Conservation (phyloP, 2,888 invertebrate genomes). For the Zele albiditarsus region DNA sequence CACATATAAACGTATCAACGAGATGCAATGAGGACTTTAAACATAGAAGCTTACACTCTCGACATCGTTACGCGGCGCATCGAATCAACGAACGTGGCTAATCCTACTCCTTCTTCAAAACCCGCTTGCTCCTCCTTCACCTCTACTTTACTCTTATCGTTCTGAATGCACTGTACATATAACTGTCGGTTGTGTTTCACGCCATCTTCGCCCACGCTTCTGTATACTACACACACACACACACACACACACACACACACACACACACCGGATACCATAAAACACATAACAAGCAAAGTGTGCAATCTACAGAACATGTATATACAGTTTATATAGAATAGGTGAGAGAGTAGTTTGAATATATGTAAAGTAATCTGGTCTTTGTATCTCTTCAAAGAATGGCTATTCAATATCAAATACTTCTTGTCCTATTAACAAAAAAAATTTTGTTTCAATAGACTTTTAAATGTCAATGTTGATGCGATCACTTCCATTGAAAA, state of each 20-base stretch:
- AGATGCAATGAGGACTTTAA: conserved; percentile 39
- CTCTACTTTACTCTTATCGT: conserved; percentile 3
- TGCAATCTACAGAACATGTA: neutral
- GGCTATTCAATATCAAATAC: neutral
- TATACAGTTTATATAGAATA: conserved; percentile 37
- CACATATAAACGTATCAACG: conserved; percentile 60
- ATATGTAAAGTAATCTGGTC: conserved; percentile 55
- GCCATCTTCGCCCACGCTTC: conserved; percentile 43
- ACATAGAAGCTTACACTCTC: conserved; percentile 52
- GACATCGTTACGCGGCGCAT: conserved; percentile 54
- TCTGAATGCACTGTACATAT: conserved; percentile 19
- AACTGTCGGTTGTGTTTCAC: neutral
- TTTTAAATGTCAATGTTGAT: neutral
- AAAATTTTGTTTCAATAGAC: neutral
- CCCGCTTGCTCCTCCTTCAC: neutral
- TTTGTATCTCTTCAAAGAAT: conserved; percentile 34
- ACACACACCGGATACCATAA: conserved; percentile 48
- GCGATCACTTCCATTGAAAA: neutral
- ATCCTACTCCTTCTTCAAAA: conserved; percentile 9
- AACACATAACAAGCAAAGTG: conserved; percentile 54
- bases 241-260: conserved; percentile 31
- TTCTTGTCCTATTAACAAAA: neutral
- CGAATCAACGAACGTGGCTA: conserved; percentile 30
- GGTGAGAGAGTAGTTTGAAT: conserved; percentile 50
- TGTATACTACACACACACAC: conserved; percentile 42